These are phyloP conservation scores for Reinhardtius hippoglossoides DNA, from an alignment of 2,113 vertebrate species.

Conservation along the genomic window DNA sequence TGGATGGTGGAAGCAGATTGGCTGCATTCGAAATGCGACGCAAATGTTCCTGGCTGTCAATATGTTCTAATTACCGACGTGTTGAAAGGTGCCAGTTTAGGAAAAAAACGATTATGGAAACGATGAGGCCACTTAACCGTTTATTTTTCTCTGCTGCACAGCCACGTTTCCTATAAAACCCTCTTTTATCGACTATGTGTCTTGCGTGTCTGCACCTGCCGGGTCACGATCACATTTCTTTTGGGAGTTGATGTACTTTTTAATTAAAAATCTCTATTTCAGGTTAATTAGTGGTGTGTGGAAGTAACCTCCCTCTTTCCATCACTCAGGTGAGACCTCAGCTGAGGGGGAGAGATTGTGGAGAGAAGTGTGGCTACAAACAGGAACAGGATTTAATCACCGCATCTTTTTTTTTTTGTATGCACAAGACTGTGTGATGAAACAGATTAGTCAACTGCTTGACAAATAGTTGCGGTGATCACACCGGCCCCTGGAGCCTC, in stretches of 20 bases:
- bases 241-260: too few relatives aligned
- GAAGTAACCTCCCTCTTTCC: conserved; percentile 20
- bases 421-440: conserved; percentile 22
- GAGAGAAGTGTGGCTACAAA: conserved; percentile 36
- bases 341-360: not conserved
- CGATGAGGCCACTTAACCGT: not conserved
- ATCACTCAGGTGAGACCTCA: conserved; percentile 31
- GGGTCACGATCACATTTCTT: too few relatives aligned
- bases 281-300: not conserved
- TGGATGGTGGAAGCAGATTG: conserved; percentile 26
- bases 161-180: conserved; percentile 10
- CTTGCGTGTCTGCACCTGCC: not conserved
- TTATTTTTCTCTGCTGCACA: conserved; percentile 2
- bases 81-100: conserved; percentile 15
- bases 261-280: too few relatives aligned
- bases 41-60: conserved; percentile 35
- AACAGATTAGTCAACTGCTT: conserved; percentile 36
- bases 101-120: conserved; percentile 40
- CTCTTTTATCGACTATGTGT: not conserved
- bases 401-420: conserved; percentile 32
- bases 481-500: not conserved
- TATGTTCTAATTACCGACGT: conserved; percentile 54
- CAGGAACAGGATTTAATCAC: conserved; percentile 47
- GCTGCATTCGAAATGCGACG: conserved; percentile 27
- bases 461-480: conserved; percentile 42